Evolutionary conservation across 2,888 invertebrate genomes (phyloP), one percentile per base, ranked within the genome.

Genomic region (Galerucella calmariensis): DNA sequence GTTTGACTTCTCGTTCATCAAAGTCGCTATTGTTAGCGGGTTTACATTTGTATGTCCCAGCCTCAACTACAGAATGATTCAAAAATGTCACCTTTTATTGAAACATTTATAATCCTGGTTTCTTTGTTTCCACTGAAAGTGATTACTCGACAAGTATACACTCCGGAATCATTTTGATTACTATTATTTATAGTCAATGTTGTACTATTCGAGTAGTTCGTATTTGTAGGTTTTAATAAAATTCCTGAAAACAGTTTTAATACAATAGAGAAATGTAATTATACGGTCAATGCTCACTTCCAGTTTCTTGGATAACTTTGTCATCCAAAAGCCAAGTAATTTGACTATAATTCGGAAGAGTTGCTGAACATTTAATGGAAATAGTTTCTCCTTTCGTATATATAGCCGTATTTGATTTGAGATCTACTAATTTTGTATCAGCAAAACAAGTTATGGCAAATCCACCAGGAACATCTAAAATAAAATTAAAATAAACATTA

Each of bases 21-120:
- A 70, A 81, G 16, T 92, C 89, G 82, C 92, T 76, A 51, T 90
- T 88, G 86, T 92, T 92, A 46, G 82, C 77, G 0, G 89, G 91
- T 11, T 84, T 82, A 81, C 92, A 93, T 63, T 85, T 86, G 81
- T 92, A 94, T 77, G 81, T 88, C 77, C 90, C 94, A 86, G 89
- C 90, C 82, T 88, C 88, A 79, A 90, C 87, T 84, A 89, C 85
- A 72, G 91, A 1, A 46, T 20, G 5, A 41, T 46, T 35, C 35
- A 35, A 35, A 16, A 59, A 46, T 67, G 53, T 78, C 76, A 81
- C 82, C 75, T 73, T 68, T 78, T 41, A 82, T 35, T 41, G 56
- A 53, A 71, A 73, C 20, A 8, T 56, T 63, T 59, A 46, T 35
- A 46, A 1, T 59, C 3, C 2, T 59, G 9, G 1, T 56, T 8